Evolutionary conservation across 2,113 vertebrate genomes (phyloP).

Genomic region (Pimephales promelas): DNA sequence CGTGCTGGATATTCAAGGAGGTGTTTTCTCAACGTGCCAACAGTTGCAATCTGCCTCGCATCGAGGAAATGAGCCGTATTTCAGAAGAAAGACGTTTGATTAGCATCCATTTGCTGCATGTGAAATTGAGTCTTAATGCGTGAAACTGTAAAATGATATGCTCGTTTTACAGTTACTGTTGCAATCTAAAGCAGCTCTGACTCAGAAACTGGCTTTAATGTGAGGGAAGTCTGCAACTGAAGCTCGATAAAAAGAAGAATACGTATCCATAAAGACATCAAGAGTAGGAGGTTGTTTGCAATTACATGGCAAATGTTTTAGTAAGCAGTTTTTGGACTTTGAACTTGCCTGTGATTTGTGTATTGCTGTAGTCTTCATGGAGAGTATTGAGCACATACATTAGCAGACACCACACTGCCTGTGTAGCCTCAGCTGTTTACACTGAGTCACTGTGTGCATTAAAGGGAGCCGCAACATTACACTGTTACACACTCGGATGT

Average conservation of each 20-base stretch:
- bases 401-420: neutral
- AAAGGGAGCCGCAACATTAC: neutral
- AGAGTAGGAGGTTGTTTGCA: neutral
- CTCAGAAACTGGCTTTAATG: neutral
- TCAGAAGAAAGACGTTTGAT: slow-evolving; percentile 38
- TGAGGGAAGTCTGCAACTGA: neutral
- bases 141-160: slow-evolving; percentile 34
- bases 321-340: slow-evolving; percentile 5
- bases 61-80: slow-evolving; percentile 40
- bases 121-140: slow-evolving; percentile 28
- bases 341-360: slow-evolving; percentile 8
- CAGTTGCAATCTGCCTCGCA: slow-evolving; percentile 22
- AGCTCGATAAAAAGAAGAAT: neutral
- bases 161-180: slow-evolving; percentile 6
- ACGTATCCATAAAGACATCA: neutral
- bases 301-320: neutral
- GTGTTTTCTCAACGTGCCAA: slow-evolving; percentile 41
- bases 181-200: neutral
- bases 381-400: neutral
- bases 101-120: slow-evolving; percentile 29
- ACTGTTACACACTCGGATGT: neutral
- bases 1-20: slow-evolving; percentile 35
- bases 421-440: slow-evolving; percentile 32
- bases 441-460: slow-evolving; percentile 2
- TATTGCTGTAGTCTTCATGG: neutral